Conservation (phyloP, 2,888 invertebrate species). For the Agrilus biguttatus region DNA sequence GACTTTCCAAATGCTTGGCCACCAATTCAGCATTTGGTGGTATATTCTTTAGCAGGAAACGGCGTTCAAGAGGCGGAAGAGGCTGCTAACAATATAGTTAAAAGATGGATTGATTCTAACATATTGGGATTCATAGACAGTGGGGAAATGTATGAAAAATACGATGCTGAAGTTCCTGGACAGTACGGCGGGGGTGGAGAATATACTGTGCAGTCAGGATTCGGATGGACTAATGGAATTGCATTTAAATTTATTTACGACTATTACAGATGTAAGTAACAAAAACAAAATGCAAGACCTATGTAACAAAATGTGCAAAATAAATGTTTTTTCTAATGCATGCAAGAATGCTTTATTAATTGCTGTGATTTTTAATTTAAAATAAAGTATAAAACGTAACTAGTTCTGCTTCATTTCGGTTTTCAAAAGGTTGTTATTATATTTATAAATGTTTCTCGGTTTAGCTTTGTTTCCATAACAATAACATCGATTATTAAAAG, state of each 20-base stretch:
- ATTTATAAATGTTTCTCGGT: too few relatives aligned
- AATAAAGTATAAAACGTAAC: too few relatives aligned
- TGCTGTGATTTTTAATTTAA: too few relatives aligned
- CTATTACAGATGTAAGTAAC: conserved; percentile 1
- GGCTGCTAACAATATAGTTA: conserved; percentile 48
- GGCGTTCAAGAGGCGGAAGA: conserved; percentile 37
- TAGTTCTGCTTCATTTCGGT: too few relatives aligned
- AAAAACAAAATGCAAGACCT: neutral
- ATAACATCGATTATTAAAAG: too few relatives aligned
- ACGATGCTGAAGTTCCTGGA: conserved; percentile 49
- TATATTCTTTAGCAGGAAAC: conserved; percentile 50
- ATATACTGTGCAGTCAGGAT: conserved; percentile 22
- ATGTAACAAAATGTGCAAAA: too few relatives aligned
- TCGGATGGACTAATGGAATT: conserved; percentile 8
- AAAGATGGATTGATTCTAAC: conserved; percentile 54
- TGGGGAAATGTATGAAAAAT: conserved; percentile 59
- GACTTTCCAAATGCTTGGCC: conserved; percentile 80
- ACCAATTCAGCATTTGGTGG: conserved; percentile 60
- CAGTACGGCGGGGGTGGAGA: conserved; percentile 64
- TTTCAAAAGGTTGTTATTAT: too few relatives aligned
- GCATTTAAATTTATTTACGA: conserved; percentile 6
- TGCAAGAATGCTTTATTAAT: too few relatives aligned
- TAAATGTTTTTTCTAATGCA: too few relatives aligned
- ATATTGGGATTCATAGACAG: conserved; percentile 44
- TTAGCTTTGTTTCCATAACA: too few relatives aligned